Percentiles rank a stretch among this genome's conserved stretches.
Conservation (phyloP, 92 coral and sea anemone genomes). For the Epizoanthus stellaris region DNA sequence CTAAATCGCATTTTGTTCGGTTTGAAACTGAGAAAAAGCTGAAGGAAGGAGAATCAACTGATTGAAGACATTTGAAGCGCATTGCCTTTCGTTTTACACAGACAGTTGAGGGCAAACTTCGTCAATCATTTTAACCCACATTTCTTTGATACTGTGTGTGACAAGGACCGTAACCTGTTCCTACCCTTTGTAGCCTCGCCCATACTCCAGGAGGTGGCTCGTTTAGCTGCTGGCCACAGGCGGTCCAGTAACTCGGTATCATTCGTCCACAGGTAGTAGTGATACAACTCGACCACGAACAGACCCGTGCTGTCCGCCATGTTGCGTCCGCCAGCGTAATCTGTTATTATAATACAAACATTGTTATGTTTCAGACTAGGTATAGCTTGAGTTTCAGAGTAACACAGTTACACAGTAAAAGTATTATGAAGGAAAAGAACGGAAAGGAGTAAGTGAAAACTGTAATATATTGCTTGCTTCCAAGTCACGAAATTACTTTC, state of each 20-base stretch:
- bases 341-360: constrained; percentile 24
- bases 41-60: too few relatives aligned
- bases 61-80: background rate
- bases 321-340: constrained; percentile 89
- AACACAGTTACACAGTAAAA: too few relatives aligned
- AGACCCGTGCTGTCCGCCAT: constrained; percentile 90
- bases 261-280: constrained; percentile 84
- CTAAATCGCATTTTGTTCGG: too few relatives aligned
- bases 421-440: too few relatives aligned
- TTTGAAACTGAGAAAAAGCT: too few relatives aligned
- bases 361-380: too few relatives aligned
- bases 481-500: too few relatives aligned
- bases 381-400: too few relatives aligned
- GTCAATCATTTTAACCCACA: background rate
- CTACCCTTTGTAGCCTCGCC: constrained; percentile 80
- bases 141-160: background rate
- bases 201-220: constrained; percentile 83
- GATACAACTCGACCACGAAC: constrained; percentile 87
- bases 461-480: too few relatives aligned
- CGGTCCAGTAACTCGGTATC: constrained; percentile 68
- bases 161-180: background rate
- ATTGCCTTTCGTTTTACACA: background rate
- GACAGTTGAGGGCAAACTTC: background rate
- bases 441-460: too few relatives aligned
- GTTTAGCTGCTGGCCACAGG: constrained; percentile 81